Evolutionary conservation across 2,113 vertebrate species (phyloP), one percentile per base, ranked within the genome.

Genomic region (Triplophysa siluroides): DNA sequence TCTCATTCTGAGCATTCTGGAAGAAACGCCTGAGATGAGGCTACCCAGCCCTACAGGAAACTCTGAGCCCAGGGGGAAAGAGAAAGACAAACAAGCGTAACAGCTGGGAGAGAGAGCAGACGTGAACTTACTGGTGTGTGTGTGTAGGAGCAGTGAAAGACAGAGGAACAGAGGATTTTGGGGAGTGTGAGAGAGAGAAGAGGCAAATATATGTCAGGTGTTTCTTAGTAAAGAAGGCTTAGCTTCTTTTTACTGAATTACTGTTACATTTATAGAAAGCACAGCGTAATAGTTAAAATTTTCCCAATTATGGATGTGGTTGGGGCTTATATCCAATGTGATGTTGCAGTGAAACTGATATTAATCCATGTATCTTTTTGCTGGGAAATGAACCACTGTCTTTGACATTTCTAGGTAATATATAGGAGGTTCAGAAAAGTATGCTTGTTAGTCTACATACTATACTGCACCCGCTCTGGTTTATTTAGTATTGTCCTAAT

Each of bases 61-160:
- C 85, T 76, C 85, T 81, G 38, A 91, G 87, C 91, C 91, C 92
- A 90, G 63, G 86, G 91, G 91, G 88, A 92, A 91, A 92, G 89
- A 86, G 91, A 92, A 92, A 93, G 90, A 92, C 91, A 93, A 92
- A 93, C 91, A 93, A 90, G 92, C 88, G 90, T 89, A 91, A 88
- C 82, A 89, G 90, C 87, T 84, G 83, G 86, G 83, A 83, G 64
- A 61, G 83, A 81, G 83, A 81, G 66, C 71, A 78, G 70, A 70
- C 54, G 24, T 69, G 74, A 68, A 71, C 45, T 70, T 54, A 67
- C 18, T 54, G 67, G 75, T 52, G 62, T 80, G 72, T 33, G 18
- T 18, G 78, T 63, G 60, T 50, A 73, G 45, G 43, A 78, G 67
- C 38, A 67, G 72, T 23, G 33, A 43, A 88, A 88, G 88, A 91